Evolutionary conservation across 2,888 invertebrate species (phyloP).

Genomic region (Pyrochroa serraticornis): DNA sequence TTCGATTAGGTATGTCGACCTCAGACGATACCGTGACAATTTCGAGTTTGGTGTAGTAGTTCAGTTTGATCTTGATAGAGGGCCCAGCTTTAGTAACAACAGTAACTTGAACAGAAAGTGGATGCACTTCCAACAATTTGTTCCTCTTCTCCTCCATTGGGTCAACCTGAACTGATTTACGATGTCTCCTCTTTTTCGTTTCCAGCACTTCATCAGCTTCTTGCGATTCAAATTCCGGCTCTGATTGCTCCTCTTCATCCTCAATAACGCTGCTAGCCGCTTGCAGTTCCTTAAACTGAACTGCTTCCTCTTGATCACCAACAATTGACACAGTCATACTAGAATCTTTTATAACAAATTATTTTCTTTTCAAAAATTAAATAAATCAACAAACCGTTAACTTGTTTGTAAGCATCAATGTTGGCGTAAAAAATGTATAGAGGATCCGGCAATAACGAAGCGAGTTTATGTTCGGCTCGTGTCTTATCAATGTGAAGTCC

Average conservation of each 20-base stretch:
- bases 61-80: conserved; percentile 70
- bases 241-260: conserved; percentile 61
- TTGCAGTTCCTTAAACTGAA: conserved; percentile 60
- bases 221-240: conserved; percentile 53
- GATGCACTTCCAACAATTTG: conserved; percentile 73
- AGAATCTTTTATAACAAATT: conserved; percentile 49
- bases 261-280: conserved; percentile 65
- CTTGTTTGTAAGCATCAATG: conserved; percentile 80
- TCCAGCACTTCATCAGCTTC: conserved; percentile 51
- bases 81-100: conserved; percentile 69
- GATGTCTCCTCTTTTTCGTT: conserved; percentile 69
- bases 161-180: conserved; percentile 65
- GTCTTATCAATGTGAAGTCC: conserved; percentile 81
- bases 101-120: conserved; percentile 70
- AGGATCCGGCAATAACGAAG: conserved; percentile 77
- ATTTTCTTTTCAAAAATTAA: conserved; percentile 3
- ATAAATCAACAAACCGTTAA: conserved; percentile 62
- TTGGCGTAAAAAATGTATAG: conserved; percentile 89
- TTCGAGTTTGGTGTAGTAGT: conserved; percentile 72
- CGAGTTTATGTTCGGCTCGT: conserved; percentile 76
- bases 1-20: conserved; percentile 62
- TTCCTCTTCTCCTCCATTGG: conserved; percentile 72
- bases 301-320: conserved; percentile 75
- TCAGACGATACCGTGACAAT: conserved; percentile 75
- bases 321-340: conserved; percentile 62